Evolutionary conservation across 2,888 invertebrate species (phyloP), one percentile per base, ranked within the genome.

Genomic region (Callosobruchus maculatus): DNA sequence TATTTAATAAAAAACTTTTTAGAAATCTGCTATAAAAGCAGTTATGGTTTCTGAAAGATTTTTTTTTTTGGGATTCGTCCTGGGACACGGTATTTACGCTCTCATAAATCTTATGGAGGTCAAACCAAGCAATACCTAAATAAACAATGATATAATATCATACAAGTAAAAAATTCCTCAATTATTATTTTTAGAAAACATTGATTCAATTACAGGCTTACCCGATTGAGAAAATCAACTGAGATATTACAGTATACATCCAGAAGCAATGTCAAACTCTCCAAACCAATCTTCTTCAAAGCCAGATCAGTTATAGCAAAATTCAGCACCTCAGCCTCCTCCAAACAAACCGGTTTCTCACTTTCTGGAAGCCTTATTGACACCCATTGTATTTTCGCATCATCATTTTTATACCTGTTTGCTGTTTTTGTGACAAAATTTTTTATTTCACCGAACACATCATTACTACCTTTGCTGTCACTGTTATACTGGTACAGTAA

Each of bases 191-290:
- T n/a, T n/a, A n/a, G n/a, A n/a, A n/a, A n/a, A n/a, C n/a, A n/a
- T n/a, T n/a, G n/a, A n/a, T n/a, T n/a, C 7, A 26, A 69, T 21
- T 20, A 71, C 18, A 21, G 85, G 82, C 78, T 67, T 78, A 94
- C 95, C 83, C 98, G 90, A 84, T 99, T 98, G 70, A 98, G 90
- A 88, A 96, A 97, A 84, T 97, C 97, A 70, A 92, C 88, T 81
- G 92, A 92, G 79, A 95, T 90, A 81, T 93, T 92, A 83, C 93
- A 91, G 79, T 91, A 90, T 70, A 92, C 90, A 78, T 91, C 91
- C 68, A 90, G 89, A 78, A 94, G 86, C 77, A 96, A 88, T 75
- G 96, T 87, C 9, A 97, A 88, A 81, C 93, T 92, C 77, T 96
- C 95, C 0, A 91, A 87, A 2, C 93, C 89, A 77, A 95, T 90